Evolutionary conservation across 53 echinoderm and acorn worm species (phyloP), one percentile per base, ranked within the genome.

Genomic region (Luidia sarsii): DNA sequence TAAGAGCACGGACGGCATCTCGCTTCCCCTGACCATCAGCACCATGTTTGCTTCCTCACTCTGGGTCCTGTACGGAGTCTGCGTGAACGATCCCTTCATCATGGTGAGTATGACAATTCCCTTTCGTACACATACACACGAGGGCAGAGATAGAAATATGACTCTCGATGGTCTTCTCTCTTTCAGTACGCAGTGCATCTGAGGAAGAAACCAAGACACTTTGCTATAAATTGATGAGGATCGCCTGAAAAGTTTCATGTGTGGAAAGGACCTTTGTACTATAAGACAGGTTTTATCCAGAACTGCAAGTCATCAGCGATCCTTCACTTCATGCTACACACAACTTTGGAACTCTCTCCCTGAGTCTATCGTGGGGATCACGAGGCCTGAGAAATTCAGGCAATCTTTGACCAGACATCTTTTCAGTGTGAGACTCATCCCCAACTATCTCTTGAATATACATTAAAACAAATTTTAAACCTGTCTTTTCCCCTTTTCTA

Each of bases 41-140:
- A 71, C 83, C 20, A 39, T 91, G 23, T 70, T 74, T n/a, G 77
- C 84, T 9, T 80, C 92, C 2, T 27, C 83, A 1, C 66, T 83
- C 4, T 91, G 92, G 92, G 70, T 83, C 11, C 25, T 81, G 18
- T 88, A 85, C 48, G 88, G 92, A 1, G 15, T 81, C 8, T 55
- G 71, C 5, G 43, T 84, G 21, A 32, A 71, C 23, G 91, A 91
- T 38, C 34, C 84, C 6, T 88, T 80, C 43, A 80, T 91, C 46
- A 46, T 54, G 57, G 91, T 91, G 36, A 91, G 85, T 38, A 19
- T 2, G 32, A 4, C 4, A 11, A 21, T 21, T 4, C 18, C 4
- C 18, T 11, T 20, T 4, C 11, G 4, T 4, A 18, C 21, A 5
- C 16, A 4, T 5, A 5, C 18, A 53, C 7, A 53, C 4, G 20